Evolutionary conservation across 1,140 invertebrate species (phyloP), one percentile per base, ranked within the genome.

Genomic region (Cydia strobilella): DNA sequence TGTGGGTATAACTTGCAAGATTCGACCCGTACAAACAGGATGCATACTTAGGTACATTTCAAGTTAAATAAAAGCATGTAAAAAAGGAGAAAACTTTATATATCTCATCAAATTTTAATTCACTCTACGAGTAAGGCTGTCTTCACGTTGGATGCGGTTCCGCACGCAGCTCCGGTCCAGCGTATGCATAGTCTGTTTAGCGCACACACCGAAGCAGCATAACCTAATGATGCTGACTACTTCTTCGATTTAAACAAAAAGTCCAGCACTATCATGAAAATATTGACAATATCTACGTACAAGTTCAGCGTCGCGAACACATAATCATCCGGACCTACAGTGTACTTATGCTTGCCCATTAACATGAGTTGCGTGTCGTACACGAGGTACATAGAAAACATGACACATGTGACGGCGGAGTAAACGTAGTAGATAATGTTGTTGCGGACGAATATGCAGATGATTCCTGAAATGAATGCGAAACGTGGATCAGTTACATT

Each of bases 321-420:
- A 87, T 99, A 99, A 80, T 99, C 98, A 87, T 99, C 98, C 0
- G 98, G 98, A 1, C 97, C 98, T 65, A 99, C 95, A n/a, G 96
- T 95, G 92, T 97, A 98, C 85, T 97, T 97, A 89, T 99, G 98
- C 13, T 96, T 96, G 5, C 98, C 98, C 25, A 98, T 98, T 81
- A 99, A 93, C 96, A 99, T 98, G 78, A 98, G 85, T 93, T 99
- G 98, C 0, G 98, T 99, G 90, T 99, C 98, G 84, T 98, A 98
- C 18, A 97, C 88, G 0, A 97, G 90, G 84, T 94, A 94, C 12
- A 94, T 79, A 3, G 95, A 96, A 90, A 97, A 97, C 2, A 97
- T 81, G 1, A 97, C 84, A 0, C 97, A 98, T 7, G 97, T 98
- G 13, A 97, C 77, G 0, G 95, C 96, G 0, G 96, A 95, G 89